phyloP scores from a whole-genome alignment of 2,113 vertebrate species.

The Larimichthys polyactis region DNA sequence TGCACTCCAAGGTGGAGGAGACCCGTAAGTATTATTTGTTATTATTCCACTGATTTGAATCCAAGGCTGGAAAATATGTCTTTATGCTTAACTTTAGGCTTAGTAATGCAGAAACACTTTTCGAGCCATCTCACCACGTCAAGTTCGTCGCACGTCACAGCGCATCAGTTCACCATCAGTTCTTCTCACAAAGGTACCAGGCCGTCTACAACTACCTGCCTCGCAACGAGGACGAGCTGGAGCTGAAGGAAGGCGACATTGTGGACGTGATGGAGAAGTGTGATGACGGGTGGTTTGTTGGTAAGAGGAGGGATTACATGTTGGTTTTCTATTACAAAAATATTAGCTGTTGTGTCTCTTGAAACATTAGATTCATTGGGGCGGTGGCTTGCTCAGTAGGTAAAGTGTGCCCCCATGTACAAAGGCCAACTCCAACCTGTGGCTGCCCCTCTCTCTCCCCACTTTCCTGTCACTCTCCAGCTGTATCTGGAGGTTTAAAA shows the following conservation, averaged over 20 bases:
- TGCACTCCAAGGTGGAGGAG: constrained; percentile 91
- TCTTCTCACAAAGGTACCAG: constrained; percentile 89
- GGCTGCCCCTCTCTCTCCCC: no score
- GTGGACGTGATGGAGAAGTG: constrained; percentile 99
- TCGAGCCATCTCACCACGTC: neutral
- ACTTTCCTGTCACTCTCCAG: no score
- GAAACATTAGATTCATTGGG: neutral
- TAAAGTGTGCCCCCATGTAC: no score
- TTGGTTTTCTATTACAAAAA: neutral
- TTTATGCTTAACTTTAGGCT: neutral
- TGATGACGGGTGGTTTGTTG: constrained; percentile 99
- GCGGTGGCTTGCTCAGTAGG: no score
- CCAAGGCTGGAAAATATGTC: neutral
- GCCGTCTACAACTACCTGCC: constrained; percentile 97
- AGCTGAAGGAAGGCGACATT: constrained; percentile 95
- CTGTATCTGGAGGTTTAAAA: no score
- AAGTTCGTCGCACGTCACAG: no score
- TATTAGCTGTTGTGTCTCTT: neutral
- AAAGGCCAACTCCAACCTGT: no score
- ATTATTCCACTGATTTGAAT: neutral
- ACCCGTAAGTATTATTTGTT: constrained; percentile 90
- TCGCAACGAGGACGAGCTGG: constrained; percentile 97
- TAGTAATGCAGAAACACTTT: neutral
- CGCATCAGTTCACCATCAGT: neutral
- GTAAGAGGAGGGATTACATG: constrained; percentile 74